Evolutionary conservation across 2,888 invertebrate species (phyloP).

Genomic region (Proisotoma minuta): DNA sequence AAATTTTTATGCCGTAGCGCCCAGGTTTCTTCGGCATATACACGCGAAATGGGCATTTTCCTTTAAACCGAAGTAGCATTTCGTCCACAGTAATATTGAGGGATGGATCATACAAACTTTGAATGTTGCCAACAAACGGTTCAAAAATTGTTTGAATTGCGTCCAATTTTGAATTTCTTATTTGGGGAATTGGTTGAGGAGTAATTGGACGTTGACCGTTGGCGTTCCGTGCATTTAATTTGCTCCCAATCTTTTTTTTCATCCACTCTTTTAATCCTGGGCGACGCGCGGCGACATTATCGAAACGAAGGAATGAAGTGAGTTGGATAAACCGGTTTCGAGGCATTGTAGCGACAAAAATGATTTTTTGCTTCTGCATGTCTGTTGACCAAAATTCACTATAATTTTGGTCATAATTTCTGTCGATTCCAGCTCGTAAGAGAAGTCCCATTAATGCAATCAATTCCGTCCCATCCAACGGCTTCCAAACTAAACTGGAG

Average conservation of each 20-base stretch:
- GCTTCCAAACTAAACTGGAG: neutral
- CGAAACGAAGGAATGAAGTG: neutral
- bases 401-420: neutral
- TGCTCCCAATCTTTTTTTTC: neutral
- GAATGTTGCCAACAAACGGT: neutral
- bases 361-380: neutral
- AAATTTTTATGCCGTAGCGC: too few species aligned
- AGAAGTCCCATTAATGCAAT: neutral
- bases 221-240: neutral
- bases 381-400: neutral
- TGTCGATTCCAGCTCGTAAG: neutral
- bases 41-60: too few species aligned
- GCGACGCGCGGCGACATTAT: neutral
- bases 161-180: neutral
- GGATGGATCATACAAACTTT: neutral
- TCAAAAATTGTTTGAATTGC: neutral
- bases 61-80: neutral
- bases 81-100: neutral
- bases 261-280: neutral
- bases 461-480: neutral
- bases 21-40: too few species aligned
- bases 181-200: neutral
- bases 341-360: slow-evolving; percentile 1
- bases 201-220: neutral
- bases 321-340: neutral